Base-by-base conservation (phyloP, 2,113 vertebrate genomes). In the Jaculus jaculus region DNA sequence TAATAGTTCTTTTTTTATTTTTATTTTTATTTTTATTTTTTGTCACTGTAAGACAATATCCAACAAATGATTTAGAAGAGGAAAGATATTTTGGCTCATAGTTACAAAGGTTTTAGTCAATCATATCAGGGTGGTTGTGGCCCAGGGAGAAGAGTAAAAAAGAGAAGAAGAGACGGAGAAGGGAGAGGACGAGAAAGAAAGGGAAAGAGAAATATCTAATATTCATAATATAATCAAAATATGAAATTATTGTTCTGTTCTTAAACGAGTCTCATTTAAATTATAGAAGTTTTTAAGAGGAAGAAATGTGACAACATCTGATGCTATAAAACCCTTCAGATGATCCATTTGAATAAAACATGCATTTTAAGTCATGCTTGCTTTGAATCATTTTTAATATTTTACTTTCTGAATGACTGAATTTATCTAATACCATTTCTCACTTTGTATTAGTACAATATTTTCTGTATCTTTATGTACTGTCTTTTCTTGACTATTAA, bases 171-270 rank as follows among this genome's bases (percentile, higher is more conserved):
- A 66, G 65, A 30, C 8, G 5, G 65, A 10, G 28, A 10, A 66
- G 65, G 65, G 18, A 63, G 23, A 21, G 18, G 23, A 23, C 20
- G 61, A 23, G 23, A 23, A 7, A 20, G 61, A 63, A 20, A 23
- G 18, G 61, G 6, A 23, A 6, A 23, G 61, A 63, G 17, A 63
- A 63, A 23, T n/a, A n/a, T n/a, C 91, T 72, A 94, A 66, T 93
- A 95, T 47, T 85, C 17, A 87, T 60, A 84, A 20, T 85, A 82
- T 63, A 88, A 60, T 95, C 87, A 87, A 91, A 12, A 74, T 73
- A 34, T 61, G 0, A 91, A 71, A 42, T 87, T 86, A 74, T 80
- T 87, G 7, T 60, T 84, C 28, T 87, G 24, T 73, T 66, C n/a
- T 51, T 72, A 94, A 83, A 86, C 66, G 26, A 5, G 4, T 2